These are phyloP conservation scores for Chaetodon trifascialis DNA, from an alignment of 2,113 vertebrate genomes.

Conservation along the genomic window DNA sequence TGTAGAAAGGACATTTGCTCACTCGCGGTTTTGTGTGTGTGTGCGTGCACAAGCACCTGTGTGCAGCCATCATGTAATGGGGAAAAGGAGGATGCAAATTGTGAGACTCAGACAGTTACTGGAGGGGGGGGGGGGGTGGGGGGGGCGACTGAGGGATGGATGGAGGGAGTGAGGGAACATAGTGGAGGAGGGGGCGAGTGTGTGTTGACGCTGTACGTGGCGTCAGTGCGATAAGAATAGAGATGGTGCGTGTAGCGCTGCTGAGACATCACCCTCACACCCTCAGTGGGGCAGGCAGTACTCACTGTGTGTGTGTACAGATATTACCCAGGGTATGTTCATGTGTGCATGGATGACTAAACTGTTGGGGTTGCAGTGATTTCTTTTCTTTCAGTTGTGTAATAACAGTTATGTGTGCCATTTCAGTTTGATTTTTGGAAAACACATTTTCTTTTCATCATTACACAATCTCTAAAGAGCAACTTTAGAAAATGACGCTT, in stretches of 20 bases:
- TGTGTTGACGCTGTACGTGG: constrained; percentile 86
- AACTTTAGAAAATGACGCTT: not conserved
- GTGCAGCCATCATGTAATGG: constrained; percentile 53
- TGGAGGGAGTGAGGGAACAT: constrained; percentile 77
- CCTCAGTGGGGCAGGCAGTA: constrained; percentile 74
- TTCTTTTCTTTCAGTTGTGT: constrained; percentile 23
- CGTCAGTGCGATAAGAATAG: constrained; percentile 89
- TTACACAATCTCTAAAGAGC: not conserved
- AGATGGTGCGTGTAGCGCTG: constrained; percentile 83
- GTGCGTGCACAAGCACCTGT: constrained; percentile 22
- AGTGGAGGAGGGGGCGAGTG: constrained; percentile 82
- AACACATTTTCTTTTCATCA: not conserved
- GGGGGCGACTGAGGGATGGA: constrained; percentile 67
- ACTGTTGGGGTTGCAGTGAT: constrained; percentile 27
- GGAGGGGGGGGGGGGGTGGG: constrained; percentile 74
- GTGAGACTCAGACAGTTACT: constrained; percentile 83
- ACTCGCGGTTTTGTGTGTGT: constrained; percentile 19
- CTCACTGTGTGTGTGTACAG: constrained; percentile 50
- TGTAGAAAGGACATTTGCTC: constrained; percentile 75
- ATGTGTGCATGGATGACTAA: constrained; percentile 61
- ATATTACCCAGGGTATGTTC: constrained; percentile 48
- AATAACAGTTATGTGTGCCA: constrained; percentile 32
- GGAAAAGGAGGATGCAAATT: constrained; percentile 76
- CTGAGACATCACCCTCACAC: constrained; percentile 86
- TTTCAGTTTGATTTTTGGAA: constrained; percentile 7